Percentiles rank a stretch among this genome's conserved stretches.
These are phyloP conservation scores for Oscarella lobularis DNA, from an alignment of 37 sponge, comb jelly and placozoan species.

Conservation along the genomic window DNA sequence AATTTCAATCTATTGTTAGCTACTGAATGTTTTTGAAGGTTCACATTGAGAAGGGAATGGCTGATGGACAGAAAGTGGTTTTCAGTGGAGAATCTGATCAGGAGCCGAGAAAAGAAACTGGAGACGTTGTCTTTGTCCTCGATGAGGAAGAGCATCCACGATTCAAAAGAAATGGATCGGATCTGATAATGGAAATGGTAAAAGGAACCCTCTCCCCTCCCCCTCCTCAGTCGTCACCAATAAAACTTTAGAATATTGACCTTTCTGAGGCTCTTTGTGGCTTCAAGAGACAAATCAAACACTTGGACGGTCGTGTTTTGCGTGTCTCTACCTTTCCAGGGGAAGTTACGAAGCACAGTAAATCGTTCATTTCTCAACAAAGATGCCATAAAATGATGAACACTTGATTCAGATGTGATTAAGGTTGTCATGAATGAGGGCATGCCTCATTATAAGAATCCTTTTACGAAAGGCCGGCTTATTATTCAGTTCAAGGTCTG, in stretches of 20 bases:
- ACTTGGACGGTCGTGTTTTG: slow-evolving; percentile 72
- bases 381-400: too few species aligned
- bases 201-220: too few species aligned
- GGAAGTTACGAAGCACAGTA: slow-evolving; percentile 82
- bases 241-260: slow-evolving; percentile 59
- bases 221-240: too few species aligned
- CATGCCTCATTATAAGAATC: slow-evolving; percentile 76
- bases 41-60: slow-evolving; percentile 90
- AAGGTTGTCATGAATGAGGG: slow-evolving; percentile 91
- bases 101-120: slow-evolving; percentile 55
- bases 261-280: slow-evolving; percentile 93
- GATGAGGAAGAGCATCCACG: slow-evolving; percentile 68
- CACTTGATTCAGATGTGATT: too few species aligned
- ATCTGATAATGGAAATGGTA: slow-evolving; percentile 73
- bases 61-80: slow-evolving; percentile 82
- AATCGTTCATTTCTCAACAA: slow-evolving; percentile 7
- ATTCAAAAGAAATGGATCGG: slow-evolving; percentile 67
- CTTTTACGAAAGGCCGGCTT: slow-evolving; percentile 81
- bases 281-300: slow-evolving; percentile 48
- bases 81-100: slow-evolving; percentile 91
- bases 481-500: slow-evolving; percentile 68
- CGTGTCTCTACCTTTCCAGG: slow-evolving; percentile 68
- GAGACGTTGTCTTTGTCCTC: slow-evolving; percentile 88
- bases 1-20: background rate
- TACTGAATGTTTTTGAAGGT: slow-evolving; percentile 23